Base-by-base conservation (phyloP, 2,113 vertebrate genomes). In the Rhegmatorhina hoffmannsi region DNA sequence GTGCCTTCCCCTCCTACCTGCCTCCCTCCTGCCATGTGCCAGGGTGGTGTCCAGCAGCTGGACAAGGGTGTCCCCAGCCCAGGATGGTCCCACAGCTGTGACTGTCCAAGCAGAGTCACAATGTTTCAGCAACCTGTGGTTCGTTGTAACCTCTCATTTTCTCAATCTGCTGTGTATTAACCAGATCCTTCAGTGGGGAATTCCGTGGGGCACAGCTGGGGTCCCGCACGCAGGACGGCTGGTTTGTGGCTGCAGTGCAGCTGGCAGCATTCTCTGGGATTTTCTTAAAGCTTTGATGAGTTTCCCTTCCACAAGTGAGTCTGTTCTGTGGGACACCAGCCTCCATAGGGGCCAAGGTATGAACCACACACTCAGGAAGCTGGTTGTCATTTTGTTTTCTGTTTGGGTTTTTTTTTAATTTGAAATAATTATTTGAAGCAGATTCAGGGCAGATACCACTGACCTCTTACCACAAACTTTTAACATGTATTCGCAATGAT, bases 351-450 rank as follows among this genome's bases (percentile, higher is more conserved):
- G 94, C 95, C 89, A 91, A 95, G 92, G 85, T 90, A 95, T 63
- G 89, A 96, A 94, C 92, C 88, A 94, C 89, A 94, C 56, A 87
- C 84, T 94, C 67, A 70, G 92, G 89, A 97, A 97, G 40, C 59
- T 88, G 88, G 90, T 80, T 91, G 87, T 94, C 88, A 53, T 94
- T 97, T 78, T 47, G 81, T 19, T 29, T 78, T 47, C 67, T 78
- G 21, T 23, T 23, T 34, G 24, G 12, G 17, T 38, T 28, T 52
- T 46, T 90, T 96, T 98, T 98, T 96, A 97, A 98, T 98, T 97
- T 92, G 96, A 98, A 97, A 97, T 97, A 97, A 96, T 92, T 96
- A 91, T 93, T 96, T 96, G 95, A 97, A 97, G 97, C 94, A 95
- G 91, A 97, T 97, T 97, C 94, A 96, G 94, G 96, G 97, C 90